phyloP scores from a whole-genome alignment of 2,113 vertebrate species.

The Eulacestoma nigropectus region DNA sequence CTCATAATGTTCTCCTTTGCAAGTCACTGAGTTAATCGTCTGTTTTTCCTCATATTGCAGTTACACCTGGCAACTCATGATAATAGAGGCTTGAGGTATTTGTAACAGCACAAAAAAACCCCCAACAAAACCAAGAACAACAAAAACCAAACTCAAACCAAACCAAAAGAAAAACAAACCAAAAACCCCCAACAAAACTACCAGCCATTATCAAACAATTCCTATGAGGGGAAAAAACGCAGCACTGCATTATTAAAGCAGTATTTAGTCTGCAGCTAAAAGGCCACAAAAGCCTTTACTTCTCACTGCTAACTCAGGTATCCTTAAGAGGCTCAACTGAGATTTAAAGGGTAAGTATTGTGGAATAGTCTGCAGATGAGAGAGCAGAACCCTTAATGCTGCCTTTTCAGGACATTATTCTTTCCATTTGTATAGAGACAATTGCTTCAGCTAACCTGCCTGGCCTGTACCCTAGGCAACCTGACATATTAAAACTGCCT shows the following conservation, averaged over 20 bases:
- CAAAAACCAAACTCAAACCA: not conserved
- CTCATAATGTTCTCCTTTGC: not conserved
- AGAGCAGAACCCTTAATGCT: not conserved
- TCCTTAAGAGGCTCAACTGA: not conserved
- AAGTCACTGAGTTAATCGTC: not conserved
- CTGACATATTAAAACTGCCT: conserved; percentile 62
- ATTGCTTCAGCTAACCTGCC: conserved; percentile 49
- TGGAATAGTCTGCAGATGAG: not conserved
- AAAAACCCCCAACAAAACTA: not conserved
- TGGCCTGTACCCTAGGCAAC: conserved; percentile 59
- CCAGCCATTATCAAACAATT: not conserved
- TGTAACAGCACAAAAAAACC: not conserved
- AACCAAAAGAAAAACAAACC: not conserved
- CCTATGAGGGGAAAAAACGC: fast-evolving
- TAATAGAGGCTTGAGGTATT: not conserved
- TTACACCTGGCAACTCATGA: not conserved
- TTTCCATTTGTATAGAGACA: conserved; percentile 46
- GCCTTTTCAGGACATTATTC: conserved; percentile 30
- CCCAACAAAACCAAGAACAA: not conserved
- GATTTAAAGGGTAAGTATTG: conserved; percentile 42
- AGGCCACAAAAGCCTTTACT: not conserved
- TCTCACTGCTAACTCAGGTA: not conserved
- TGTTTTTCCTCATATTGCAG: not conserved
- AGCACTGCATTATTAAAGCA: not conserved
- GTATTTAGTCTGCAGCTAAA: conserved; percentile 2